Evolutionary conservation across 2,797 vertebrate genomes (phyloP), one percentile per base, ranked within the genome.

Genomic region (Danio kyathit): DNA sequence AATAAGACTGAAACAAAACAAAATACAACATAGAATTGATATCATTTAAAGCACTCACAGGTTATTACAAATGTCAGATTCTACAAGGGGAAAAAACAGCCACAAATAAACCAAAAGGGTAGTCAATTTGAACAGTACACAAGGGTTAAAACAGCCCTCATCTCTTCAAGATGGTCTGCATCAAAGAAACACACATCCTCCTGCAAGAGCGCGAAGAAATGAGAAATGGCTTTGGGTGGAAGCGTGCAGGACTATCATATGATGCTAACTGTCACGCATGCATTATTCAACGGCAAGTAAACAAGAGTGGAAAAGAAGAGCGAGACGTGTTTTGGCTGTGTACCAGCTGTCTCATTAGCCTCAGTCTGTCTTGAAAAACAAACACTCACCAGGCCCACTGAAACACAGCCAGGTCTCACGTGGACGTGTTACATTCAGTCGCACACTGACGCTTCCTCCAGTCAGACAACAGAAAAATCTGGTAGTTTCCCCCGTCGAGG

Each of bases 341-440:
- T 88, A 91, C 91, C 93, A 94, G 91, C 90, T 90, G 92, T 92
- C 93, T 93, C 93, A 93, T 94, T 94, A 94, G 92, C 91, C 92
- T 91, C 92, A 91, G 90, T 91, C 89, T 91, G 89, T 92, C 89
- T 91, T 92, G 91, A 93, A 94, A 92, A 92, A 91, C 91, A 93
- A 94, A 92, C 89, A 91, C 89, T 89, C 90, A 89, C 90, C 76
- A 67, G 87, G 84, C 75, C 8, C 86, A 86, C 85, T 93, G 91
- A 93, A 90, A 87, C 86, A 67, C 56, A 82, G 89, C 91, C 91
- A 92, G 90, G 80, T 77, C 79, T 80, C 77, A 80, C 88, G 71
- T 80, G 57, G 57, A 89, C 91, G 84, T 88, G 87, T 88, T 90
- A 85, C 78, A 86, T 85, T 85, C 84, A 88, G 86, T 84, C 29